Conservation (phyloP, 2,797 vertebrate genomes). For the Antrozous pallidus region DNA sequence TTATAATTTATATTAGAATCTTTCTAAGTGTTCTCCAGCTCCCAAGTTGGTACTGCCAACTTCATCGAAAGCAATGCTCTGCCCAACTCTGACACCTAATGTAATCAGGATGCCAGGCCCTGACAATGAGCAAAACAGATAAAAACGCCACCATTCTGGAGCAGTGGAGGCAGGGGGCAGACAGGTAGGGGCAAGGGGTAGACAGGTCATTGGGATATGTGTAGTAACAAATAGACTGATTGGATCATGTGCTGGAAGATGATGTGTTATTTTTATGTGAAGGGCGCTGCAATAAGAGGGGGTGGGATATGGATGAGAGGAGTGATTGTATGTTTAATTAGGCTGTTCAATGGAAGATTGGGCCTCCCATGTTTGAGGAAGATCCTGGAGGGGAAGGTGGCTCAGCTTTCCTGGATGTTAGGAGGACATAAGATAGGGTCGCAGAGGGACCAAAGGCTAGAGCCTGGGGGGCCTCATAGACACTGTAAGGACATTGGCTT, state of each 20-base stretch:
- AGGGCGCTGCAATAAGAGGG: not conserved
- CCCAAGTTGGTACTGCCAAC: not conserved
- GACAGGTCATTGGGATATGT: not conserved
- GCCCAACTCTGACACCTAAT: not conserved
- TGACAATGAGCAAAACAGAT: not conserved
- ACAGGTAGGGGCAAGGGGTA: not conserved
- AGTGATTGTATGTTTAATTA: not conserved
- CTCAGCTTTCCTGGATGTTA: not conserved
- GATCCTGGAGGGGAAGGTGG: not conserved
- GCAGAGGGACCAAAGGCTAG: not conserved
- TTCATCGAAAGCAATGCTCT: not conserved
- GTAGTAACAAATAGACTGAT: not conserved
- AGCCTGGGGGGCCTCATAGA: not conserved
- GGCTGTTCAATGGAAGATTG: not conserved
- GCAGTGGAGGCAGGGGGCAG: not conserved
- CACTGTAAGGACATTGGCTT: not conserved
- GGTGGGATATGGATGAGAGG: not conserved
- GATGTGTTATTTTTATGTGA: not conserved
- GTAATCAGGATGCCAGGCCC: not conserved
- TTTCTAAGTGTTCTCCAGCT: not conserved
- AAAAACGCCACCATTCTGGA: not conserved
- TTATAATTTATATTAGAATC: not conserved
- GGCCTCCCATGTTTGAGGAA: not conserved
- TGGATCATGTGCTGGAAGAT: not conserved
- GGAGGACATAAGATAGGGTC: not conserved